Evolutionary conservation across 2,113 vertebrate genomes (phyloP), one percentile per base, ranked within the genome.

Genomic region (Zapus hudsonius): DNA sequence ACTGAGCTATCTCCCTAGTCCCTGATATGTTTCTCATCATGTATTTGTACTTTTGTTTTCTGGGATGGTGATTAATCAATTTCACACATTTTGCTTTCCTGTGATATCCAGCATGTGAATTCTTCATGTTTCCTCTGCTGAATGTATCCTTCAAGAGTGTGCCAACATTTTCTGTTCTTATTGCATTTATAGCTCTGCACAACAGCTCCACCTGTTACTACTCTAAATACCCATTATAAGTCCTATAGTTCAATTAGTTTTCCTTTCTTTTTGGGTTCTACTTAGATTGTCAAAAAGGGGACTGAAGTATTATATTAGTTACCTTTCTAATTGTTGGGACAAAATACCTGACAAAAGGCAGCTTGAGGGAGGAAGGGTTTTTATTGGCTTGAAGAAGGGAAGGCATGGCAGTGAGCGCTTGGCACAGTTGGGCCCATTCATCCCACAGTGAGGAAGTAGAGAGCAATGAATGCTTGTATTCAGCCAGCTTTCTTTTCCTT

Each of bases 11-110:
- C 52, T 52, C 52, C 52, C 52, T 15, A 52, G 52, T 15, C 12
- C 52, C n/a, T n/a, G 16, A 52, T 52, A 25, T 76, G 88, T 90
- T 92, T 61, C 64, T 63, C 61, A 63, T 73, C 38, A 92, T 70
- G 44, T 84, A 29, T 31, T 29, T 57, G 5, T 72, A 19, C 20
- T 29, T 69, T 73, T n/a, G n/a, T n/a, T 90, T 5, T 29, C 20
- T 7, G n/a, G 19, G 5, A 63, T 73, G 44, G 16, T 52, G n/a
- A 83, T 84, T 73, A 82, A 81, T 29, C 42, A n/a, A 13, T 42
- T n/a, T 57, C 1, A 25, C 31, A 27, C 42, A 5, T 27, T 61
- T 5, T 89, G 31, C 17, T 70, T 70, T 61, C 10, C 10, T 81
- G 57, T 59, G 12, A 20, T 81, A 66, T 66, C 13, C 31, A 84